phyloP scores from a whole-genome alignment of 2,888 invertebrate genomes.

The Lymantria monacha region DNA sequence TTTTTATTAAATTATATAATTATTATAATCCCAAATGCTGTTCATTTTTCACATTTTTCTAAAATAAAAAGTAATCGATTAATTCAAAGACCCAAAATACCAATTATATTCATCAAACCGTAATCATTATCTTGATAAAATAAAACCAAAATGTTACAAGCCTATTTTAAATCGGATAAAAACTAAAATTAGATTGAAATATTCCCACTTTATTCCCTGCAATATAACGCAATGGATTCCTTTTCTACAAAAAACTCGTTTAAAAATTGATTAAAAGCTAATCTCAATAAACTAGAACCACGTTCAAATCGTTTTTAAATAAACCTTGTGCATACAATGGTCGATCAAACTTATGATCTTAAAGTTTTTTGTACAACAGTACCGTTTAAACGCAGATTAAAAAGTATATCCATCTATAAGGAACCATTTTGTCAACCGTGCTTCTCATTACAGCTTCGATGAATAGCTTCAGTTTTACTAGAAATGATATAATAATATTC shows the following conservation, averaged over 20 bases:
- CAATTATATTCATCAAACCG: no score
- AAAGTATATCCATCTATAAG: slow-evolving; percentile 47
- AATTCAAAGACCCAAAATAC: no score
- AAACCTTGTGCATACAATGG: slow-evolving; percentile 36
- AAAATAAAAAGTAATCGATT: no score
- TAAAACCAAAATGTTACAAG: neutral
- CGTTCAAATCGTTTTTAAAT: slow-evolving; percentile 40
- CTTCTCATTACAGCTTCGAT: slow-evolving; percentile 57
- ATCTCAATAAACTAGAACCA: slow-evolving; percentile 39
- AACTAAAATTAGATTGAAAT: neutral
- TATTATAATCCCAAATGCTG: no score
- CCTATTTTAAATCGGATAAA: neutral
- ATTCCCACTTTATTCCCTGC: neutral
- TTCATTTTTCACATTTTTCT: no score
- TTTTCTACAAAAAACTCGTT: neutral
- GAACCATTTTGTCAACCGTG: slow-evolving; percentile 69
- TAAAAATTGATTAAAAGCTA: slow-evolving; percentile 18
- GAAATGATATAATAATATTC: slow-evolving; percentile 6
- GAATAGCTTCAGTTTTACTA: slow-evolving; percentile 16
- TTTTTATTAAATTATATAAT: no score
- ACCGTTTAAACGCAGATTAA: slow-evolving; percentile 61
- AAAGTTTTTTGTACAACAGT: slow-evolving; percentile 42
- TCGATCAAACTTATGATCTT: slow-evolving; percentile 49
- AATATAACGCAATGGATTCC: neutral
- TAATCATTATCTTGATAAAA: neutral